Conservation (phyloP, 2,888 invertebrate genomes). For the Epirrhoe tristata region DNA sequence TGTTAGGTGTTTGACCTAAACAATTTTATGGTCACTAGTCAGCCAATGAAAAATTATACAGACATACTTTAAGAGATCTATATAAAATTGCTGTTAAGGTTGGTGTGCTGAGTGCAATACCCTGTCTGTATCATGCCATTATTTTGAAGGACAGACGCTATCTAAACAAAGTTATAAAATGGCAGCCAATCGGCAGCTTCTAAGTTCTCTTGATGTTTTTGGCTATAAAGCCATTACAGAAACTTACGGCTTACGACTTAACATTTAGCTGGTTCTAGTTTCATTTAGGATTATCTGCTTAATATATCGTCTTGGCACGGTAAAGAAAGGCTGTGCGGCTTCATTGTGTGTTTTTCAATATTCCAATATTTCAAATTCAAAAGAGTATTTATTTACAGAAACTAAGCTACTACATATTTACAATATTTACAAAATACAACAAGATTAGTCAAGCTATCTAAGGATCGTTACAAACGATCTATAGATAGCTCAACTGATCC, state of each 20-base stretch:
- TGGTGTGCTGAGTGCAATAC: slow-evolving; percentile 32
- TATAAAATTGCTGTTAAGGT: slow-evolving; percentile 5
- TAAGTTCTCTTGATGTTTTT: slow-evolving; percentile 12
- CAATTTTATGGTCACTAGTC: slow-evolving; percentile 29
- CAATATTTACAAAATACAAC: too few relatives aligned
- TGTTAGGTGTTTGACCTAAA: slow-evolving; percentile 48
- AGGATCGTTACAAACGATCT: too few relatives aligned
- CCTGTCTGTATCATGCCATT: slow-evolving; percentile 31
- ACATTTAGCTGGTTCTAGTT: slow-evolving; percentile 26
- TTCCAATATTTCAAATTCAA: background rate
- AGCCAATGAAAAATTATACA: slow-evolving; percentile 15
- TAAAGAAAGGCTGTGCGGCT: background rate
- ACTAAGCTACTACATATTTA: too few relatives aligned
- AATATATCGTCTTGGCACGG: slow-evolving; percentile 6
- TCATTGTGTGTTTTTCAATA: background rate
- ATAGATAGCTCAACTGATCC: too few relatives aligned
- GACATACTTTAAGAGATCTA: background rate
- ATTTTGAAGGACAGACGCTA: slow-evolving; percentile 38
- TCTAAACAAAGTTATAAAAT: slow-evolving; percentile 27
- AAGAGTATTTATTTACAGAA: too few relatives aligned
- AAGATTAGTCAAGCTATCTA: too few relatives aligned
- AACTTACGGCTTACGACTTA: slow-evolving; percentile 35
- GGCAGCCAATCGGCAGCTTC: slow-evolving; percentile 30
- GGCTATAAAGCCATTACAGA: slow-evolving; percentile 23
- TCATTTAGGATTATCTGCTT: slow-evolving; percentile 17